A percentile compares a stretch with the other conserved stretches of the same genome.
These are phyloP conservation scores for Trimorus sp. DNA, from an alignment of 2,888 invertebrate genomes.

Conservation along the genomic window DNA sequence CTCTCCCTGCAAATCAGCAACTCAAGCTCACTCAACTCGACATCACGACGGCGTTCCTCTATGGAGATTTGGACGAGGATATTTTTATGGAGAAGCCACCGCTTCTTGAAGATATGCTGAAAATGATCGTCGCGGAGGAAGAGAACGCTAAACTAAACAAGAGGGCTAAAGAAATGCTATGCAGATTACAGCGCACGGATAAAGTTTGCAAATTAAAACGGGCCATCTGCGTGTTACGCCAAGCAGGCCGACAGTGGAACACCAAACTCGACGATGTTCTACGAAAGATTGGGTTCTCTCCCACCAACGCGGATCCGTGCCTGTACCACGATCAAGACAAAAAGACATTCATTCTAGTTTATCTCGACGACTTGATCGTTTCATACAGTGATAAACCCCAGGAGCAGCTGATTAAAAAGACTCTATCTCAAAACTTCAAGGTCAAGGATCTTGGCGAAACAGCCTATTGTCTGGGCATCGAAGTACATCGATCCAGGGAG, in stretches of 20 bases:
- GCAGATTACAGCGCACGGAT: background rate
- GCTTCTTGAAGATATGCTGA: conserved; percentile 4
- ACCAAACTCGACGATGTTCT: background rate
- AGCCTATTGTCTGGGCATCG: background rate
- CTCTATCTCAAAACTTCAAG: conserved; percentile 2
- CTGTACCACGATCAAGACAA: background rate
- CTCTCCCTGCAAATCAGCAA: conserved; percentile 58
- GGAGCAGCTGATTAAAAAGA: background rate
- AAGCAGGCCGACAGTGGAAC: conserved; percentile 12
- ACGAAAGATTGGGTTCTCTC: background rate
- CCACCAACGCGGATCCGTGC: conserved; percentile 4
- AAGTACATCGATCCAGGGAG: too few relatives aligned
- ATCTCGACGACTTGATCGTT: background rate
- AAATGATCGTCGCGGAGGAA: conserved; percentile 1
- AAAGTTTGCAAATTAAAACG: conserved; percentile 9
- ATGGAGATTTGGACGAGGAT: conserved; percentile 8
- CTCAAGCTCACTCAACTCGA: conserved; percentile 44
- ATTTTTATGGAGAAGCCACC: conserved; percentile 15
- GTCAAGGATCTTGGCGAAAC: background rate
- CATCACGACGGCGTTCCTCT: conserved; percentile 60
- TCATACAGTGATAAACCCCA: background rate
- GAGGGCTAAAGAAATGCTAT: background rate
- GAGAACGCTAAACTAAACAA: background rate
- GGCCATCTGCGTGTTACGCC: conserved; percentile 4
- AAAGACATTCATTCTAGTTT: background rate